A percentile compares a stretch with the other conserved stretches of the same genome.
Conservation (phyloP, 2,797 vertebrate genomes). For the Danio albolineatus region DNA sequence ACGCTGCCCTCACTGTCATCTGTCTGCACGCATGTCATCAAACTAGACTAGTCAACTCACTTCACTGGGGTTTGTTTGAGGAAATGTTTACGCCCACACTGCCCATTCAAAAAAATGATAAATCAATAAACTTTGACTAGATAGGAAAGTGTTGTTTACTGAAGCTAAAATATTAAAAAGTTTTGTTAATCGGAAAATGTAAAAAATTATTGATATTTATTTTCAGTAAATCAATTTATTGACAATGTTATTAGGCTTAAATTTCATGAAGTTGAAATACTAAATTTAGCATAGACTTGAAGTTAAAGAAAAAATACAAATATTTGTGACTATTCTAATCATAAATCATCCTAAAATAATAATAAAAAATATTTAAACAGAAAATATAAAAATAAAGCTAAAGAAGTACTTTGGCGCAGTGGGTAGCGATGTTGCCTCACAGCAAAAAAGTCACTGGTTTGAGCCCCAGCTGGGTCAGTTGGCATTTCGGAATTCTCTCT, state of each 20-base stretch:
- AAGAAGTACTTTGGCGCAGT: too few species aligned
- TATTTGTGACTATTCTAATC: too few species aligned
- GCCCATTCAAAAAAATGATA: neutral
- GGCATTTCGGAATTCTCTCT: too few species aligned
- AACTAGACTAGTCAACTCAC: neutral
- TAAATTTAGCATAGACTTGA: neutral
- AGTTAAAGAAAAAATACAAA: too few species aligned
- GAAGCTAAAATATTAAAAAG: neutral
- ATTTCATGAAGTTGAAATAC: neutral
- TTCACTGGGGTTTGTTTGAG: neutral
- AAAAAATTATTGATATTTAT: too few species aligned
- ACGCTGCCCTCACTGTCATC: constrained; percentile 33
- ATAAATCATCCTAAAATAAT: too few species aligned
- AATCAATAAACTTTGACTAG: neutral
- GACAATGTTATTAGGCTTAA: neutral
- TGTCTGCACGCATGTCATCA: constrained; percentile 10
- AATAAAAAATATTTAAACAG: too few species aligned
- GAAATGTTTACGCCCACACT: neutral
- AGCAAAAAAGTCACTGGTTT: too few species aligned
- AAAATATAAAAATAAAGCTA: too few species aligned
- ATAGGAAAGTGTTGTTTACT: neutral
- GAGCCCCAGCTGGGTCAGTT: too few species aligned
- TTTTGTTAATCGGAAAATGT: neutral
- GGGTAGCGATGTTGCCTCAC: too few species aligned
- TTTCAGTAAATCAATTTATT: too few species aligned